Percentiles rank a stretch among this genome's conserved stretches.
Evolutionary conservation across 2,113 vertebrate species (phyloP).

Genomic region (Otus sunia): DNA sequence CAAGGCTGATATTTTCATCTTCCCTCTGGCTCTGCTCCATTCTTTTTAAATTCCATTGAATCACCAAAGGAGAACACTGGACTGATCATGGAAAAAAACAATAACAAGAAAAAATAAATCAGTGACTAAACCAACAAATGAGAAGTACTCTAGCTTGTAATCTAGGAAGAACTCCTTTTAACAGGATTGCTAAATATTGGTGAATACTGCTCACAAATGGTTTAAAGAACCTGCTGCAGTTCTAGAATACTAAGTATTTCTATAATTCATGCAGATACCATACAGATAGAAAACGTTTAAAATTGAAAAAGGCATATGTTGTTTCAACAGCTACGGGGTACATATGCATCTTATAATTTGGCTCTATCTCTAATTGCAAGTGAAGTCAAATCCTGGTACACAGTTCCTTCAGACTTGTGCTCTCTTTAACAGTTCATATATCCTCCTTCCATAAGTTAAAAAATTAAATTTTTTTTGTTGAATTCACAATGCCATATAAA

Average conservation of each 20-base stretch:
- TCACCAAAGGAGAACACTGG: neutral
- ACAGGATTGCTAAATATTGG: neutral
- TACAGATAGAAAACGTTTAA: neutral
- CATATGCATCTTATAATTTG: neutral
- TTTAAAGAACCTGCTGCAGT: neutral
- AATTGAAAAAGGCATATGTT: neutral
- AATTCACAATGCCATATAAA: neutral
- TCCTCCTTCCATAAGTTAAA: neutral
- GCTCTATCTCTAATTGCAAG: neutral
- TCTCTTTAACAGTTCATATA: neutral
- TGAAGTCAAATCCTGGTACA: neutral
- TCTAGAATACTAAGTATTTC: neutral
- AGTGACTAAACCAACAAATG: neutral
- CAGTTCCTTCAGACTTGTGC: neutral
- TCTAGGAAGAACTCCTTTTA: neutral
- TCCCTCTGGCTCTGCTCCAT: neutral
- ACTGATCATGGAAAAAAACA: neutral
- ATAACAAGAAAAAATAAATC: neutral
- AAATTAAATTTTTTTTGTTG: neutral
- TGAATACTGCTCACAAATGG: neutral
- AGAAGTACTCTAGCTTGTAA: neutral
- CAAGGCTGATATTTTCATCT: neutral
- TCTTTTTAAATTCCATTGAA: constrained; percentile 25
- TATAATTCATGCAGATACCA: neutral
- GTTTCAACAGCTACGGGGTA: neutral